phyloP scores from a whole-genome alignment of 2,888 invertebrate species.

The Zaprionus lineosus region DNA sequence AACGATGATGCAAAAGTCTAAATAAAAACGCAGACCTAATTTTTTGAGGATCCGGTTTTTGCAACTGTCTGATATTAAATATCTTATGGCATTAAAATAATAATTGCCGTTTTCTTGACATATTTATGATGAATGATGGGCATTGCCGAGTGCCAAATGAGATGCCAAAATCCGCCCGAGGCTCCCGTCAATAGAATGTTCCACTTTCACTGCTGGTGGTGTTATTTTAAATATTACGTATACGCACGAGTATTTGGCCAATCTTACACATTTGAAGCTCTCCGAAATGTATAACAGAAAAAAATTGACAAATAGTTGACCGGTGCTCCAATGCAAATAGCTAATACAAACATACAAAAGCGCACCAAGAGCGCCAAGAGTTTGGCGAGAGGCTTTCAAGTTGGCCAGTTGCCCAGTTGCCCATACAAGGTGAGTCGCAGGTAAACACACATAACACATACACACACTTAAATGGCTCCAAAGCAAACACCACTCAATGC shows the following conservation, averaged over 20 bases:
- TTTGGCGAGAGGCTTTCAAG: not conserved
- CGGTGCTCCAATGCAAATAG: slow-evolving; percentile 60
- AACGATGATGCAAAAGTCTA: slow-evolving; percentile 70
- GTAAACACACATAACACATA: slow-evolving; percentile 37
- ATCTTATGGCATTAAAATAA: slow-evolving; percentile 19
- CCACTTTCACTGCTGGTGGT: slow-evolving; percentile 53
- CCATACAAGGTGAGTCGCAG: too few species aligned
- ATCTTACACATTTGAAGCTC: too few species aligned
- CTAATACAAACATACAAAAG: slow-evolving; percentile 60
- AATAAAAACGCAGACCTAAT: slow-evolving; percentile 75
- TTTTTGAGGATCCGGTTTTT: slow-evolving; percentile 61
- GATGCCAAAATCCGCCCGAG: not conserved
- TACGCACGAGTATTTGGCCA: slow-evolving; percentile 20
- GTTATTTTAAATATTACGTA: slow-evolving; percentile 32
- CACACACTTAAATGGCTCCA: slow-evolving; percentile 20
- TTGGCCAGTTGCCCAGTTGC: slow-evolving; percentile 56
- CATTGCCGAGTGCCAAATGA: not conserved
- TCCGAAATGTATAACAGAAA: slow-evolving; percentile 43
- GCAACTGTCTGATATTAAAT: slow-evolving; percentile 29
- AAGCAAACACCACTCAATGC: slow-evolving; percentile 62
- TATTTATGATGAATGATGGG: slow-evolving; percentile 19
- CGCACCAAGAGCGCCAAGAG: slow-evolving; percentile 37
- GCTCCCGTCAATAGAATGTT: slow-evolving; percentile 8
- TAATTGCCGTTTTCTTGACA: slow-evolving; percentile 16
- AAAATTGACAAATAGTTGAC: slow-evolving; percentile 36